Percentiles rank a stretch among this genome's conserved stretches.
Conservation (phyloP, 2,797 vertebrate species). For the Liasis olivaceus region DNA sequence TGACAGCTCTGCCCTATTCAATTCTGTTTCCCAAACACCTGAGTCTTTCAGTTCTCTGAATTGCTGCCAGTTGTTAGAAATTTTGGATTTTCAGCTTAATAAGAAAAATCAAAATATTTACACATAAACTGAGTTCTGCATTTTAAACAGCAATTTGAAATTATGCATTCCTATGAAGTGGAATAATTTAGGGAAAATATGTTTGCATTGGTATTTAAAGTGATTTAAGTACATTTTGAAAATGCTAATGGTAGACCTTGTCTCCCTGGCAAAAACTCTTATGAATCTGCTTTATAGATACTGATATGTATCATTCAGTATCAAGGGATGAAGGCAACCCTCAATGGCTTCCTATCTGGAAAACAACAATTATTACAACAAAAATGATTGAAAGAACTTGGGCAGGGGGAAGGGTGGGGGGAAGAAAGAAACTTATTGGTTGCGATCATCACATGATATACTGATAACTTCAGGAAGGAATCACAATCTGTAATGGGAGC, state of each 20-base stretch:
- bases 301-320: neutral
- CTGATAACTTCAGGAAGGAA: neutral
- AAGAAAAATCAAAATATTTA: constrained; percentile 39
- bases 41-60: neutral
- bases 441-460: neutral
- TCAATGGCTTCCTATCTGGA: neutral
- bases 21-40: neutral
- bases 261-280: neutral
- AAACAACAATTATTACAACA: neutral
- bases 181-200: constrained; percentile 14
- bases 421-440: neutral
- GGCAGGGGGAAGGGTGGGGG: neutral
- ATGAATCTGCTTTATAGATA: neutral
- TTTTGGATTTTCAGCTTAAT: constrained; percentile 29
- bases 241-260: constrained; percentile 11
- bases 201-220: constrained; percentile 15
- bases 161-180: neutral
- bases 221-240: constrained; percentile 23
- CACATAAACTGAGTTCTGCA: constrained; percentile 6
- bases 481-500: neutral
- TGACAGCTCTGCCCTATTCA: neutral
- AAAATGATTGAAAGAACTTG: neutral
- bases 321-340: neutral
- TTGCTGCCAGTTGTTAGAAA: constrained; percentile 10
- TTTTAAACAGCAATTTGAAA: constrained; percentile 32